Evolutionary conservation across 2,888 invertebrate genomes (phyloP).

Genomic region (Sphinx pinastri): DNA sequence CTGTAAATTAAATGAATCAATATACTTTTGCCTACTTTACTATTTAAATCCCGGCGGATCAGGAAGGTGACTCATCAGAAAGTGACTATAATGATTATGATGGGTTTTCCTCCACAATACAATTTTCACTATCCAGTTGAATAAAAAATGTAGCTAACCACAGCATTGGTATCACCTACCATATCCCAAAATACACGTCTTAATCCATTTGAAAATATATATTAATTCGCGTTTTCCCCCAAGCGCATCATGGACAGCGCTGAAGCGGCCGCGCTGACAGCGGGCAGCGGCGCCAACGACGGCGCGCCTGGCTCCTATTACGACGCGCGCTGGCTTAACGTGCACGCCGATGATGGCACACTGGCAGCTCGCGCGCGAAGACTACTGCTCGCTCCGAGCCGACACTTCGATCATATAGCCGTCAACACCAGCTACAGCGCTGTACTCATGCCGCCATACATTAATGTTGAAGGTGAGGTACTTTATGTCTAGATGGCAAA

Average conservation of each 20-base stretch:
- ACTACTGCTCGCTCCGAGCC: conserved; percentile 88
- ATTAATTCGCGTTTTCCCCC: conserved; percentile 8
- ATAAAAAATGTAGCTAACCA: too few species aligned
- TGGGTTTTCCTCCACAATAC: too few species aligned
- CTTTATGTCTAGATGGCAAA: not conserved
- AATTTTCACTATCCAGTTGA: too few species aligned
- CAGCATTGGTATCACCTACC: too few species aligned
- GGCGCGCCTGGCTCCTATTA: conserved; percentile 87
- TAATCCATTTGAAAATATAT: too few species aligned
- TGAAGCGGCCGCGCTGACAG: conserved; percentile 90
- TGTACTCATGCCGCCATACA: conserved; percentile 93
- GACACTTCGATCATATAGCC: conserved; percentile 93
- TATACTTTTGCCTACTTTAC: too few species aligned
- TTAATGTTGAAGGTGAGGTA: conserved; percentile 87
- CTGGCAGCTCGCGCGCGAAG: conserved; percentile 88
- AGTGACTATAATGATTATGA: too few species aligned
- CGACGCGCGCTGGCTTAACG: conserved; percentile 92
- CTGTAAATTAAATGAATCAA: too few species aligned
- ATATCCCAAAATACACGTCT: too few species aligned
- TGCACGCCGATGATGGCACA: conserved; percentile 90
- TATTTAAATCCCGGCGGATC: too few species aligned
- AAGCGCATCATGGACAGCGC: conserved; percentile 96
- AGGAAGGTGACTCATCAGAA: too few species aligned
- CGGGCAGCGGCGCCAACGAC: conserved; percentile 80
- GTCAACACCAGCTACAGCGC: conserved; percentile 94